Percentiles rank a stretch among this genome's conserved stretches.
Evolutionary conservation across 2,113 vertebrate genomes (phyloP).

Genomic region (Neopipo cinnamomea): DNA sequence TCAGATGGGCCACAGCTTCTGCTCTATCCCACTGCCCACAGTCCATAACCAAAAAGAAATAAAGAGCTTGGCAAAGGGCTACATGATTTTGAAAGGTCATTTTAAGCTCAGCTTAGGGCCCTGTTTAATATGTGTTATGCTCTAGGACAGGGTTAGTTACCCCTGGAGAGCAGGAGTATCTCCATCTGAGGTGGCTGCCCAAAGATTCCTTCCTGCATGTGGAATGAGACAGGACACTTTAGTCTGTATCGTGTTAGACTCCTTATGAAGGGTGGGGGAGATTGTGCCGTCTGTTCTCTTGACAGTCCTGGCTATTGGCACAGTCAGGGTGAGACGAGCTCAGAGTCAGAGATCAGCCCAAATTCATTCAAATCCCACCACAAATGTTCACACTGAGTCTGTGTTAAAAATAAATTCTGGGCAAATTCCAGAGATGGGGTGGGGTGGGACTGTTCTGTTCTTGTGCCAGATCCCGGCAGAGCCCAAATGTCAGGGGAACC

Average conservation of each 20-base stretch:
- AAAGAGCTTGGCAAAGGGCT: not conserved
- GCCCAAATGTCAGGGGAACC: not conserved
- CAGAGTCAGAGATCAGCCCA: not conserved
- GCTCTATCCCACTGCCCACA: not conserved
- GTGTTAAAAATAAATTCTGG: conserved; percentile 34
- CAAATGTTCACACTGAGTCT: not conserved
- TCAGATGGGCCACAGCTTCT: not conserved
- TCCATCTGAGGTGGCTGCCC: not conserved
- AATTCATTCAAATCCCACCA: not conserved
- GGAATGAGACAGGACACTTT: not conserved
- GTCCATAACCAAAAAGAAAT: not conserved
- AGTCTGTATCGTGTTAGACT: accelerated
- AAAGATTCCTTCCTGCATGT: not conserved
- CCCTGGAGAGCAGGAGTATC: not conserved
- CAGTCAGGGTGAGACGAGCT: not conserved
- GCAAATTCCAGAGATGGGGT: not conserved
- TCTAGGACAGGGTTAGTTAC: not conserved
- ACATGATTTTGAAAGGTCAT: not conserved
- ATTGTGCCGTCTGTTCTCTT: accelerated
- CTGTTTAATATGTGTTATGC: not conserved
- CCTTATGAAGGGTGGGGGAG: not conserved
- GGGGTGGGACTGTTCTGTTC: not conserved
- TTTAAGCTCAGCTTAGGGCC: not conserved
- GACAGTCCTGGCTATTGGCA: not conserved
- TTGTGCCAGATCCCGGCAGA: not conserved